phyloP scores from a whole-genome alignment of 1,140 invertebrate genomes.

The Drosophila grimshawi region DNA sequence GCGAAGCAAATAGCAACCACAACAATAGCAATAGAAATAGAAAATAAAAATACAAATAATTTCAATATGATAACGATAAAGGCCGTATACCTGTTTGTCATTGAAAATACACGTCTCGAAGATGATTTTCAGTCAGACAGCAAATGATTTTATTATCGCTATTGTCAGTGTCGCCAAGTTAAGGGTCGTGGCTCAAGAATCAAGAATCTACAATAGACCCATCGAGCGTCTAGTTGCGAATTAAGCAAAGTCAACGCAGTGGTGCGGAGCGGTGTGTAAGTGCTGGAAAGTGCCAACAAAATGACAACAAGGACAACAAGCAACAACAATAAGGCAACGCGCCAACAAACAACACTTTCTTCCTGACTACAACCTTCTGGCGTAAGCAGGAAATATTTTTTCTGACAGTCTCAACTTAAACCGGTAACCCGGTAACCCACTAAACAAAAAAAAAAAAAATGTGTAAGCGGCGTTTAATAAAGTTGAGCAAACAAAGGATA shows the following conservation, averaged over 20 bases:
- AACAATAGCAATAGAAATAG: background rate
- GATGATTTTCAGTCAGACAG: constrained; percentile 39
- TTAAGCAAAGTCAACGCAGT: background rate
- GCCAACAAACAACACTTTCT: background rate
- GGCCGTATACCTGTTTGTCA: background rate
- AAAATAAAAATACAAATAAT: constrained; percentile 1
- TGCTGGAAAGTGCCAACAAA: background rate
- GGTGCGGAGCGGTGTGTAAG: background rate
- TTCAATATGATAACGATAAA: background rate
- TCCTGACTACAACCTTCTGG: background rate
- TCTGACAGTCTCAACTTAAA: background rate
- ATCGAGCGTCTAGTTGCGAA: background rate
- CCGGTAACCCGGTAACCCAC: background rate
- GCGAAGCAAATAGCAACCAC: background rate
- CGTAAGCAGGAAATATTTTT: constrained; percentile 1
- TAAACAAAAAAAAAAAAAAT: background rate
- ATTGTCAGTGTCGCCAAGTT: constrained; percentile 59
- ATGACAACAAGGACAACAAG: background rate
- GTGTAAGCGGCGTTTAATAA: background rate
- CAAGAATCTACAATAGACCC: background rate
- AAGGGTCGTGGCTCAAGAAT: background rate
- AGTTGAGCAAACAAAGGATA: background rate
- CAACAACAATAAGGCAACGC: too few relatives aligned
- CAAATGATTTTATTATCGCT: constrained; percentile 74
- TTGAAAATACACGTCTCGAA: constrained; percentile 5